Conservation (phyloP, 1,140 invertebrate species). For the Drosophila pectinifera region DNA sequence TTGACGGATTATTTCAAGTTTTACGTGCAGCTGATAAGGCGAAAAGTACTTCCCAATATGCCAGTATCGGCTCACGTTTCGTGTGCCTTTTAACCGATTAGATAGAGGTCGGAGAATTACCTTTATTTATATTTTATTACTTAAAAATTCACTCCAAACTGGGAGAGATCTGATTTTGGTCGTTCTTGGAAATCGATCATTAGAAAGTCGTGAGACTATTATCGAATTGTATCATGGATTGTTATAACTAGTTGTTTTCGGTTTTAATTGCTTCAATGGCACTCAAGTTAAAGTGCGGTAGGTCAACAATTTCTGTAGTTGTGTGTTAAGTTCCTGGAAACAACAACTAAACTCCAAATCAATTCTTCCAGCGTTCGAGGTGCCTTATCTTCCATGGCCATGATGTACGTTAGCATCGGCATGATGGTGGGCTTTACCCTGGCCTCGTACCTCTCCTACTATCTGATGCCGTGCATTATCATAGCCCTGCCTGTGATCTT, state of each 20-base stretch:
- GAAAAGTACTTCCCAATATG: neutral
- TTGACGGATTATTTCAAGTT: constrained; percentile 47
- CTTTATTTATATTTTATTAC: neutral
- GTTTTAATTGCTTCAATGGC: neutral
- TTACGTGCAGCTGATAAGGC: constrained; percentile 48
- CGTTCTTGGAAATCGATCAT: constrained; percentile 1
- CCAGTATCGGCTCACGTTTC: constrained; percentile 5
- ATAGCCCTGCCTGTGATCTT: constrained; percentile 57
- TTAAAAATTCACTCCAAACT: neutral
- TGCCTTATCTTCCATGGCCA: constrained; percentile 68
- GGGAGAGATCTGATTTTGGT: neutral
- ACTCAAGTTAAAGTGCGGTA: neutral
- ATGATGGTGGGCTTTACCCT: constrained; percentile 59
- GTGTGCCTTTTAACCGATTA: constrained; percentile 21
- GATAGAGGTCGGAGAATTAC: constrained; percentile 23
- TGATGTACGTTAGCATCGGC: constrained; percentile 67
- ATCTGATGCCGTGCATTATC: constrained; percentile 66
- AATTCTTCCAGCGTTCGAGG: no score
- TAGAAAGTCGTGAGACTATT: neutral
- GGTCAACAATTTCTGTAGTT: neutral
- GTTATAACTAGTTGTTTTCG: no score
- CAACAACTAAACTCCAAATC: no score
- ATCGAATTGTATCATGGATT: neutral
- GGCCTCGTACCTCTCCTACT: constrained; percentile 62
- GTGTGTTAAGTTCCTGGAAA: no score